These are phyloP conservation scores for Uropsilus gracilis DNA, from an alignment of 2,113 vertebrate genomes.

Conservation along the genomic window DNA sequence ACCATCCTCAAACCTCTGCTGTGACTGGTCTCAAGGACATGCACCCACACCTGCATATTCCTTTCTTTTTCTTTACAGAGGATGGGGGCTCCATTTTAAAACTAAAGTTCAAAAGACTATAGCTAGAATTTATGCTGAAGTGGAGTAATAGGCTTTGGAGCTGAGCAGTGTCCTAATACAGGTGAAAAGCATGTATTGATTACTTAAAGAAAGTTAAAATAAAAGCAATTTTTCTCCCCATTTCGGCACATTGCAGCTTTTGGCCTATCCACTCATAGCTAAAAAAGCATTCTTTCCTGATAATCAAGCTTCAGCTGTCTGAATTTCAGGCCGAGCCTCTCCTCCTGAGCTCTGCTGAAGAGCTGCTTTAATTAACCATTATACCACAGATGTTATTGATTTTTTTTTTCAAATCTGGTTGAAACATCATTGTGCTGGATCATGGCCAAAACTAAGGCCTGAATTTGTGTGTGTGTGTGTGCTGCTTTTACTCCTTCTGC, in stretches of 20 bases:
- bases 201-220: constrained; percentile 90
- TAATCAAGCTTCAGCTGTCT: constrained; percentile 99
- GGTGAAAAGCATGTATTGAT: constrained; percentile 88
- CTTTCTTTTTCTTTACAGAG: constrained; percentile 39
- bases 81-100: constrained; percentile 69
- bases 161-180: constrained; percentile 82
- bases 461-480: constrained; percentile 89
- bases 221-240: constrained; percentile 87
- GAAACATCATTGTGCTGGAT: constrained; percentile 97
- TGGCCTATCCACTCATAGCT: constrained; percentile 96
- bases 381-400: constrained; percentile 99
- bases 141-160: constrained; percentile 81
- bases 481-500: constrained; percentile 93
- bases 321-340: constrained; percentile 96
- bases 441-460: constrained; percentile 93
- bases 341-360: constrained; percentile 97
- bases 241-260: constrained; percentile 94
- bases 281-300: constrained; percentile 99
- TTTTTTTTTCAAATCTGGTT: constrained; percentile 93
- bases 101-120: constrained; percentile 74
- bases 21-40: constrained; percentile 57
- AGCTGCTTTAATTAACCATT: constrained; percentile 99
- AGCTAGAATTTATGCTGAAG: constrained; percentile 81
- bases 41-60: constrained; percentile 55
- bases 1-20: constrained; percentile 27